Percentiles rank a stretch among this genome's conserved stretches.
Conservation (phyloP, 2,113 vertebrate genomes). For the Irena cyanogastra region DNA sequence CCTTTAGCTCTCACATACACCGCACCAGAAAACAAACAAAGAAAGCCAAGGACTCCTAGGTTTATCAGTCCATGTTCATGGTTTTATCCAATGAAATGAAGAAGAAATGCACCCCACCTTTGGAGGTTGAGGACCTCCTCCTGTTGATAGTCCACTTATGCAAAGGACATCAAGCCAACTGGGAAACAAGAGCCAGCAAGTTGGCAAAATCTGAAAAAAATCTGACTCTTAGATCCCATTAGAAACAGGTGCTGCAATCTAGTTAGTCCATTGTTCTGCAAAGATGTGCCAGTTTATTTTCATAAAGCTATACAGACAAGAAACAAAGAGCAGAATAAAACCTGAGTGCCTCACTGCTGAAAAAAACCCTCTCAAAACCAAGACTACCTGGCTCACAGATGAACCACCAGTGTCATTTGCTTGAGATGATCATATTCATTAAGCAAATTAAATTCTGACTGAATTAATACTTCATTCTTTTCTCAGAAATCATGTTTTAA, state of each 20-base stretch:
- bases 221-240: neutral
- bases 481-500: neutral
- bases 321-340: neutral
- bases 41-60: neutral
- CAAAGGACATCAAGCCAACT: neutral
- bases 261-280: neutral
- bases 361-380: neutral
- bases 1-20: neutral
- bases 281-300: neutral
- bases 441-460: neutral
- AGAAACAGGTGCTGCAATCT: neutral
- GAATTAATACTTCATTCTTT: neutral
- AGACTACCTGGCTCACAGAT: neutral
- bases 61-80: neutral
- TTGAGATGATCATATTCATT: neutral
- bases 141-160: neutral
- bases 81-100: neutral
- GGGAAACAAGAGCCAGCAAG: neutral
- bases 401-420: neutral
- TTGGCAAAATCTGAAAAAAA: too few species aligned
- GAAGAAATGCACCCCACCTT: neutral
- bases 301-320: neutral
- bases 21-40: neutral
- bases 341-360: neutral
- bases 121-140: neutral